Conservation (phyloP, 2,113 vertebrate species). For the Gymnobelideus leadbeateri region DNA sequence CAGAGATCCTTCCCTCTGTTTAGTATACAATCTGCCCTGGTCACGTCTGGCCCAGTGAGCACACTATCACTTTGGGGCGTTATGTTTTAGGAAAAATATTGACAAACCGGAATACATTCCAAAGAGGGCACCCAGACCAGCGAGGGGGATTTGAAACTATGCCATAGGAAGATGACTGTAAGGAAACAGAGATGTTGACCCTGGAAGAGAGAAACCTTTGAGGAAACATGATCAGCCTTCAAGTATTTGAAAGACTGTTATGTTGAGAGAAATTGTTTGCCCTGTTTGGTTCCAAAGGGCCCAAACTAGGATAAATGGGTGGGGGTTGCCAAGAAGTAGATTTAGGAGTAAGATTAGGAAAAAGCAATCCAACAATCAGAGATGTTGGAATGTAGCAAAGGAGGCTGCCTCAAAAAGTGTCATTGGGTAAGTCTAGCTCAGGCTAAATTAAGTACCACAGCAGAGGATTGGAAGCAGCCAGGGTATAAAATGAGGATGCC, state of each 20-base stretch:
- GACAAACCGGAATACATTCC: not conserved
- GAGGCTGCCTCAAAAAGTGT: not conserved
- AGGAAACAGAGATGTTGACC: constrained; percentile 3
- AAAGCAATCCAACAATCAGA: not conserved
- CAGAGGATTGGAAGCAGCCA: not conserved
- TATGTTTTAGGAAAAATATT: not conserved
- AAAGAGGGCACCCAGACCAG: not conserved
- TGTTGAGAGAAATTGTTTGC: not conserved
- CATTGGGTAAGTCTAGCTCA: not conserved
- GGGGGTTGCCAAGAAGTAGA: not conserved
- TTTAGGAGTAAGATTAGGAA: not conserved
- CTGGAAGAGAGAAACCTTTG: not conserved
- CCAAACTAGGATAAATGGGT: not conserved
- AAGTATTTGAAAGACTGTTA: not conserved
- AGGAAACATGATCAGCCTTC: not conserved
- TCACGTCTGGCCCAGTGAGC: not conserved
- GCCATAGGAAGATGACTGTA: not conserved
- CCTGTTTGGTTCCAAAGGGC: not conserved
- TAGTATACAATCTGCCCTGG: not conserved
- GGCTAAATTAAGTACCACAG: not conserved
- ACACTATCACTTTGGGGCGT: not conserved
- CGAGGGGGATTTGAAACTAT: not conserved
- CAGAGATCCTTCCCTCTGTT: too few relatives aligned
- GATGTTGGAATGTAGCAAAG: not conserved
- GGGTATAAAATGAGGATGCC: not conserved